Percentiles rank a stretch among this genome's conserved stretches.
These are phyloP conservation scores for Cyclophora albipunctata DNA, from an alignment of 2,888 invertebrate species.

Conservation along the genomic window DNA sequence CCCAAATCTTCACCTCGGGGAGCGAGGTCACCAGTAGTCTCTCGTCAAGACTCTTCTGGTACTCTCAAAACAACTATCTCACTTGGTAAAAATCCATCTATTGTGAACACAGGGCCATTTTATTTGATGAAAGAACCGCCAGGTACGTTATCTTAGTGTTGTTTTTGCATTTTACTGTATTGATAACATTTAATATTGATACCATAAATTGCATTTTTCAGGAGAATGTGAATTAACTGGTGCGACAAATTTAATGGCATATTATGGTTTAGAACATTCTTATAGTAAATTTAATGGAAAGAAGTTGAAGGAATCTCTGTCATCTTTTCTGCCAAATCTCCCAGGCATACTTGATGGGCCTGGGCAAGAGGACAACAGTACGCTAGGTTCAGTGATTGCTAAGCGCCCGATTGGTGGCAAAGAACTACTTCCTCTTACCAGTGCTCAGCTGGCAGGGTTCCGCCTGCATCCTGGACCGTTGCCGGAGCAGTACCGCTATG, in stretches of 20 bases:
- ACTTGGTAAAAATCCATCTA: conserved; percentile 96
- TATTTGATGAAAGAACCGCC: conserved; percentile 98
- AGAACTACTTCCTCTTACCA: conserved; percentile 89
- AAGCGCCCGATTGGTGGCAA: conserved; percentile 93
- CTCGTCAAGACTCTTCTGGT: conserved; percentile 96
- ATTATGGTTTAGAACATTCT: conserved; percentile 97
- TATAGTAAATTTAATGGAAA: conserved; percentile 98
- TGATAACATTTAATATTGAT: neutral
- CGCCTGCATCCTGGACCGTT: conserved; percentile 96
- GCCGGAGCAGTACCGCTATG: conserved; percentile 95
- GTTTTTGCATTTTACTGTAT: neutral
- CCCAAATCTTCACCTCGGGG: conserved; percentile 96
- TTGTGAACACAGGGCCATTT: conserved; percentile 97
- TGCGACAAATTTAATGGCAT: conserved; percentile 96
- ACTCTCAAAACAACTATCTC: conserved; percentile 98
- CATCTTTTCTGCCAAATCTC: conserved; percentile 94
- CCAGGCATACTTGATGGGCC: conserved; percentile 97
- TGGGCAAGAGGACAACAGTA: conserved; percentile 89
- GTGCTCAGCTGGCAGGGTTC: conserved; percentile 93
- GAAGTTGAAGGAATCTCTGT: conserved; percentile 94
- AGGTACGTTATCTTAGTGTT: conserved; percentile 67
- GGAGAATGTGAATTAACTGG: conserved; percentile 95
- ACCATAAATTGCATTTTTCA: conserved; percentile 41
- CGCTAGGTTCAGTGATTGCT: conserved; percentile 93
- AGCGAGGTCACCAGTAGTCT: conserved; percentile 95